Conservation (phyloP, 2,797 vertebrate species). For the Hozukius guyotensis region DNA sequence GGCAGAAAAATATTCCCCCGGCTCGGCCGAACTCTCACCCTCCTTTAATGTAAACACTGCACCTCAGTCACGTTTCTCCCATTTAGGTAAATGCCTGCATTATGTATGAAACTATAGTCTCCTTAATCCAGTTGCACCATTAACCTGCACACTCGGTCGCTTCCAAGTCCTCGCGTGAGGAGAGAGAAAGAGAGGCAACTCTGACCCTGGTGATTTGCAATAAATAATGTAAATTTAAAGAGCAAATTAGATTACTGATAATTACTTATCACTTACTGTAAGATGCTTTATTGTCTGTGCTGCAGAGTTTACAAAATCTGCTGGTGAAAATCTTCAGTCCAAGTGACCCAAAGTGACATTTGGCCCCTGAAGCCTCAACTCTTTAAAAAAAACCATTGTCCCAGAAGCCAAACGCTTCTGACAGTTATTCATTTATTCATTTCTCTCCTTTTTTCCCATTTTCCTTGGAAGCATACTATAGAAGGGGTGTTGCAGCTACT, state of each 20-base stretch:
- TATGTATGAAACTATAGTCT: slow-evolving; percentile 62
- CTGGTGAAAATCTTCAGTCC: slow-evolving; percentile 16
- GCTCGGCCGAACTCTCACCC: slow-evolving; percentile 76
- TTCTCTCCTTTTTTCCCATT: slow-evolving; percentile 20
- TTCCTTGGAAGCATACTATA: slow-evolving; percentile 41
- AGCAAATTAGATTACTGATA: slow-evolving; percentile 39
- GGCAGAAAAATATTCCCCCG: slow-evolving; percentile 75
- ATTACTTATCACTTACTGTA: slow-evolving; percentile 16
- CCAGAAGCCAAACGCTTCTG: slow-evolving; percentile 74
- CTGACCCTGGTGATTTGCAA: slow-evolving; percentile 50
- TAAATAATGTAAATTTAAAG: slow-evolving; percentile 51
- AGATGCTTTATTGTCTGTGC: slow-evolving; percentile 5
- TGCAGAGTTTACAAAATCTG: slow-evolving; percentile 14
- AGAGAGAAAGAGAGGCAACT: slow-evolving; percentile 21
- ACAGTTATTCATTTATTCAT: slow-evolving; percentile 82
- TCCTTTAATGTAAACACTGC: slow-evolving; percentile 79
- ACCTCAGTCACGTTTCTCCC: slow-evolving; percentile 75
- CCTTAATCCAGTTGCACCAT: slow-evolving; percentile 69
- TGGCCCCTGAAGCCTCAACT: slow-evolving; percentile 36
- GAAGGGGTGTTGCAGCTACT: slow-evolving; percentile 35
- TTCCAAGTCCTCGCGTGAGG: slow-evolving; percentile 24
- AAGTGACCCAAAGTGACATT: slow-evolving; percentile 62
- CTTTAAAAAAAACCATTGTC: slow-evolving; percentile 60
- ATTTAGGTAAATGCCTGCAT: slow-evolving; percentile 79
- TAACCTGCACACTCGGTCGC: slow-evolving; percentile 54